Evolutionary conservation across 2,888 invertebrate species (phyloP).

Genomic region (Pammene aurita): DNA sequence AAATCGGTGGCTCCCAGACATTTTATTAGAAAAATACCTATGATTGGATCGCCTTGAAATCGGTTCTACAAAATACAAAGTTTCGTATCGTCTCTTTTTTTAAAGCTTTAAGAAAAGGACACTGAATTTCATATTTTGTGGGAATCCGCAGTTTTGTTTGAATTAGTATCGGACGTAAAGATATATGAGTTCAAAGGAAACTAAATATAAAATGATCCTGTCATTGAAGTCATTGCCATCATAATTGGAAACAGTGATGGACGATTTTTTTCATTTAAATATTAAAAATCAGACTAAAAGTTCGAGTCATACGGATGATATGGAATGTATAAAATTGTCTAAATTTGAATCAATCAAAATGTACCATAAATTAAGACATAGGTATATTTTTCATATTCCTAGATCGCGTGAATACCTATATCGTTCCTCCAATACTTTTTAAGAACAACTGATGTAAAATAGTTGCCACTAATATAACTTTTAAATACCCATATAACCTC

Average conservation of each 20-base stretch:
- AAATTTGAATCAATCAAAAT: slow-evolving; percentile 1
- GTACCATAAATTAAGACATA: neutral
- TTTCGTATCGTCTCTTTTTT: neutral
- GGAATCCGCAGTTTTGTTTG: neutral
- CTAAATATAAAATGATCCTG: neutral
- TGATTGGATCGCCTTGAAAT: slow-evolving; percentile 1
- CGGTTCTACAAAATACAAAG: slow-evolving; percentile 3
- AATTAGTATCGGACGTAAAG: slow-evolving; percentile 9
- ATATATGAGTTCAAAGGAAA: neutral
- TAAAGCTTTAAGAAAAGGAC: neutral
- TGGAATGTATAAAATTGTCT: neutral
- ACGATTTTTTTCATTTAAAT: neutral
- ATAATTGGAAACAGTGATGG: neutral
- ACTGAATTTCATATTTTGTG: neutral
- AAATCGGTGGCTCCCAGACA: slow-evolving; percentile 11
- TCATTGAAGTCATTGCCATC: neutral
- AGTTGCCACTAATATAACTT: slow-evolving; percentile 13
- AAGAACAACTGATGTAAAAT: neutral
- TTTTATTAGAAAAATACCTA: slow-evolving; percentile 8
- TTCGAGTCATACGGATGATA: neutral
- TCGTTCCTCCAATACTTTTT: slow-evolving; percentile 12
- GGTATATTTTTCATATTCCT: too few species aligned
- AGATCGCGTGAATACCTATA: neutral
- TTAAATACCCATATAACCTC: neutral
- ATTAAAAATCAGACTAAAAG: neutral